phyloP scores from a whole-genome alignment of 2,797 vertebrate genomes.

The Huso huso region DNA sequence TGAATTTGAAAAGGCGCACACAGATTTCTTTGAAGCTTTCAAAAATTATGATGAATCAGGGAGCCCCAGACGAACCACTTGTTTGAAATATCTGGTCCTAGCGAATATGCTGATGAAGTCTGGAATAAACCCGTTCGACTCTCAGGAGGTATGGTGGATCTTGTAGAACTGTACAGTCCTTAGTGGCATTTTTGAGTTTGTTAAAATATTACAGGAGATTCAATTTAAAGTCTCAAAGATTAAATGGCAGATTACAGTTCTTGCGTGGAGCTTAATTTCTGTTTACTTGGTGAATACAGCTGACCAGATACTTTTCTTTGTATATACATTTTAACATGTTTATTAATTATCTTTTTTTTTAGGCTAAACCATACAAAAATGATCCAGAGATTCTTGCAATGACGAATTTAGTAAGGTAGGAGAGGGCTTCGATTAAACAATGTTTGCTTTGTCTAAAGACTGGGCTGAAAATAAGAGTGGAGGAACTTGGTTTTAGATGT shows the following conservation, averaged over 20 bases:
- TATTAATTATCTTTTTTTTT: constrained; percentile 12
- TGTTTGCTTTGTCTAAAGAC: too few species aligned
- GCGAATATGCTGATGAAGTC: constrained; percentile 99
- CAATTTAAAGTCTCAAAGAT: too few species aligned
- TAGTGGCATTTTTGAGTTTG: background rate
- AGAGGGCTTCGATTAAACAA: background rate
- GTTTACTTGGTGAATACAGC: background rate
- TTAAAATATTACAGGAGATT: too few species aligned
- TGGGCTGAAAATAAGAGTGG: too few species aligned
- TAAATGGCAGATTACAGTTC: too few species aligned
- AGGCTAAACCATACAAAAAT: constrained; percentile 99
- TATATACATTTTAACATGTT: constrained; percentile 8
- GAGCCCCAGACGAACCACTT: constrained; percentile 95
- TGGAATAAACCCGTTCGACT: constrained; percentile 98
- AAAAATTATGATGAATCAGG: constrained; percentile 99
- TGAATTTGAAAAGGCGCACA: constrained; percentile 99
- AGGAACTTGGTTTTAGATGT: too few species aligned
- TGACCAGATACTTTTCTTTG: too few species aligned
- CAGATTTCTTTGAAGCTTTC: constrained; percentile 98
- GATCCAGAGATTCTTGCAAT: constrained; percentile 98
- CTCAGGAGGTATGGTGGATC: constrained; percentile 78
- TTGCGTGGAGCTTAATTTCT: background rate
- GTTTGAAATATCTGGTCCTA: constrained; percentile 96
- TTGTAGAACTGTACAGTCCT: background rate
- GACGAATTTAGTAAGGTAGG: constrained; percentile 99